These are phyloP conservation scores for Chiloscyllium punctatum DNA, from an alignment of 2,797 vertebrate genomes.

Conservation along the genomic window DNA sequence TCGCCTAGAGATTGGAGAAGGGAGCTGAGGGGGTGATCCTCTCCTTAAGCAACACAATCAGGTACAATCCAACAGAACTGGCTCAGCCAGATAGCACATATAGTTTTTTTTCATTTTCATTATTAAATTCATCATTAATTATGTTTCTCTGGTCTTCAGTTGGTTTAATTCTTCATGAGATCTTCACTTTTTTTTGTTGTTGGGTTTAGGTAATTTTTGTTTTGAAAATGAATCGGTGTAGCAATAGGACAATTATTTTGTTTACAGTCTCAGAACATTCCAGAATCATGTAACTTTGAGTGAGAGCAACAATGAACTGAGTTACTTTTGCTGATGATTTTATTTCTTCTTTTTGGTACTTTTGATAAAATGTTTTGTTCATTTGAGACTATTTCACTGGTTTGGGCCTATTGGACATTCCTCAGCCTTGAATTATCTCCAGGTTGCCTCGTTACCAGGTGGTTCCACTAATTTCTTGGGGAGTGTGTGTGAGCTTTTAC, in stretches of 20 bases:
- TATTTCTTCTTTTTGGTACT: neutral
- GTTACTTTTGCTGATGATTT: neutral
- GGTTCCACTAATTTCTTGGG: neutral
- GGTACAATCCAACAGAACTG: neutral
- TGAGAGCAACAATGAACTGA: neutral
- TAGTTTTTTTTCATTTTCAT: neutral
- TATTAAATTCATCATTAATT: neutral
- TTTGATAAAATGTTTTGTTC: neutral
- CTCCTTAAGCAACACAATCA: neutral
- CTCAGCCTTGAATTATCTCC: neutral
- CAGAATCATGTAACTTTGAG: neutral
- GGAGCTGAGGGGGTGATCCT: neutral
- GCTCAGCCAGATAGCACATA: neutral
- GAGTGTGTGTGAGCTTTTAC: neutral
- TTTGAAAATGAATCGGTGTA: neutral
- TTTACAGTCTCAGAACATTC: conserved; percentile 31
- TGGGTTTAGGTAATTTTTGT: neutral
- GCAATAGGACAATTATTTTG: neutral
- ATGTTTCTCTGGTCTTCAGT: neutral
- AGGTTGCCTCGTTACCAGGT: neutral
- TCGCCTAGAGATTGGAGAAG: neutral
- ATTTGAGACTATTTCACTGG: neutral
- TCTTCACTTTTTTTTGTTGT: neutral
- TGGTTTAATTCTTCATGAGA: neutral
- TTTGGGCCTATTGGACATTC: neutral